These are phyloP conservation scores for Synodontis membranacea DNA, from an alignment of 2,113 vertebrate species.

Conservation along the genomic window DNA sequence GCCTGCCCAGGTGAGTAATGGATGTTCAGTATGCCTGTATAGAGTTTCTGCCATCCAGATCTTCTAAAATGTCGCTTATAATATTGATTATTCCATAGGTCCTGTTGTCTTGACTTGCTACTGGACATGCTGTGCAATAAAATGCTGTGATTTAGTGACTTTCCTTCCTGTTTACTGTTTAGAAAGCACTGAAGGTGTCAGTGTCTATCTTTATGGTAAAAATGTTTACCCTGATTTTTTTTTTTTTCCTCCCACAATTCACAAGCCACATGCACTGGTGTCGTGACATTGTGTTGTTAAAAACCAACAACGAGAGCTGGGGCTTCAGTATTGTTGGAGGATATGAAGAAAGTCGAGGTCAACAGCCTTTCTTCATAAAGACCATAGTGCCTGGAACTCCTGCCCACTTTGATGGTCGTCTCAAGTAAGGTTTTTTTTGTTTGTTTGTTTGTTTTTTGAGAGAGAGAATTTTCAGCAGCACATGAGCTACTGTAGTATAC, in stretches of 20 bases:
- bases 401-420: slow-evolving; percentile 83
- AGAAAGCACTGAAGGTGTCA: not conserved
- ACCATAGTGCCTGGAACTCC: slow-evolving; percentile 92
- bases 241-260: not conserved
- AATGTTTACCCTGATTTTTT: not conserved
- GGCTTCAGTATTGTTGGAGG: slow-evolving; percentile 95
- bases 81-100: not conserved
- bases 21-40: not conserved
- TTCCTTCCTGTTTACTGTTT: not conserved
- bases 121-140: not conserved
- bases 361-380: slow-evolving; percentile 94
- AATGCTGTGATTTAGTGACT: not conserved
- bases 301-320: slow-evolving; percentile 89
- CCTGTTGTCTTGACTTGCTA: not conserved
- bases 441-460: not conserved
- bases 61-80: not conserved
- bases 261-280: slow-evolving; percentile 88
- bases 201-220: not conserved
- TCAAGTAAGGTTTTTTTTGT: slow-evolving; percentile 76
- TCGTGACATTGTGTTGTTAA: slow-evolving; percentile 83
- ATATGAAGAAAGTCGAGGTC: slow-evolving; percentile 85
- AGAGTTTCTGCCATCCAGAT: not conserved
- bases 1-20: slow-evolving; percentile 78
- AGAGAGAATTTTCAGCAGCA: not conserved
- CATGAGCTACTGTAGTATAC: not conserved